phyloP scores from a whole-genome alignment of 2,888 invertebrate genomes.

The Aphidoletes aphidimyza region DNA sequence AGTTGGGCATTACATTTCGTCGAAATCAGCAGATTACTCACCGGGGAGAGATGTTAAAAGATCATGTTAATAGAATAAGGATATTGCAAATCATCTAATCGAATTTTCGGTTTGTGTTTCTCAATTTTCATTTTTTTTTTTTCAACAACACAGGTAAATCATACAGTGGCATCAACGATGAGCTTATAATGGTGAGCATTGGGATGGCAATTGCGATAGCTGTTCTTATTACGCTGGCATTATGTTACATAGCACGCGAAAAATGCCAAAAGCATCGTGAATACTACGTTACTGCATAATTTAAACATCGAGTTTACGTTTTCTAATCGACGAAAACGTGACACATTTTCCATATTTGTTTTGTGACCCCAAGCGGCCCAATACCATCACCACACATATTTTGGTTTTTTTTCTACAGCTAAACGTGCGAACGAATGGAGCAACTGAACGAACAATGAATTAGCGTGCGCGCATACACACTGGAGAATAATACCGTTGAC shows the following conservation, averaged over 20 bases:
- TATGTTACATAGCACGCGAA: conserved; percentile 84
- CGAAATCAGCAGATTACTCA: background rate
- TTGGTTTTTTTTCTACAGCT: too few species aligned
- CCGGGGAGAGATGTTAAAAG: background rate
- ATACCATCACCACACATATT: background rate
- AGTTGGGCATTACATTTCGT: background rate
- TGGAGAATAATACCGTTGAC: too few species aligned
- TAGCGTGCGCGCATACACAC: too few species aligned
- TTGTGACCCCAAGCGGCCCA: background rate
- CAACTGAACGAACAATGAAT: background rate
- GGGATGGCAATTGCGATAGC: conserved; percentile 75
- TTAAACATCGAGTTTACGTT: conserved; percentile 39
- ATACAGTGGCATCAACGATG: conserved; percentile 86
- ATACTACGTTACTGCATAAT: conserved; percentile 76
- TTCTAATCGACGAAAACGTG: conserved; percentile 30
- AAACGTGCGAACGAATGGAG: too few species aligned
- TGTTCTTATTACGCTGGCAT: conserved; percentile 81
- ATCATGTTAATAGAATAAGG: background rate
- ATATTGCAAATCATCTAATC: background rate
- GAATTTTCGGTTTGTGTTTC: background rate
- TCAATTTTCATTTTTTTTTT: background rate
- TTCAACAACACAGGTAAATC: conserved; percentile 84
- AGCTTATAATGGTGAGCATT: conserved; percentile 89
- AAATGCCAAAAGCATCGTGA: conserved; percentile 82
- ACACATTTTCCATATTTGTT: background rate